Base-by-base conservation (phyloP, 2,797 vertebrate genomes). In the Gymnothorax reevesii region DNA sequence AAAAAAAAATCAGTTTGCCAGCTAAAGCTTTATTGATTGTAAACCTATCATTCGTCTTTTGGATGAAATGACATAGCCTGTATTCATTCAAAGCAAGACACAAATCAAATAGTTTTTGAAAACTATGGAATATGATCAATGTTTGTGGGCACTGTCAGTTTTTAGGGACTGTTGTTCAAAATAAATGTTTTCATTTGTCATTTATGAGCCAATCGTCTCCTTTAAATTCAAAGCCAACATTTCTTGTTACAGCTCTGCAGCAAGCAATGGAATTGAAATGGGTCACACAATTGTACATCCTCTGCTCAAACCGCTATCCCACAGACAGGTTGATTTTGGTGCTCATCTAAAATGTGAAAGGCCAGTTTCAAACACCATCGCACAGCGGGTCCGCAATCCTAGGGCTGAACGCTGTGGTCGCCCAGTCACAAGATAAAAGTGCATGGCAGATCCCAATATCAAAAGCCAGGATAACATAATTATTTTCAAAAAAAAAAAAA, bases 401-500 rank as follows among this genome's bases (percentile, higher is more conserved):
- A 55, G 49, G 7, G 15, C 49, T 2, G 17, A 15, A 7, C 7
- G 8, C 57, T 57, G 71, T 82, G 60, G 83, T 80, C 84, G 52
- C n/a, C n/a, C 49, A 86, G 86, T 57, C 73, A 42, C 52, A 73
- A 86, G 59, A 89, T 22, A 13, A 20, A n/a, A 82, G 1, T 86
- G 13, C 64, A 71, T 7, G 3, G 69, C 73, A 77, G 33, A 77
- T 5, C 33, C 73, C 13, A 12, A 20, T 20, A 12, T 17, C 73
- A 17, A 13, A 83, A 77, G 71, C 64, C n/a, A 59, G 15, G n/a
- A 10, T 17, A 86, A 77, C 62, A 55, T 13, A 85, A 88, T 87
- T 55, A 75, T 86, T 42, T 86, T n/a, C n/a, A n/a, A n/a, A n/a
- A 85, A 27, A 85, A 85, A 87, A 66, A 80, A 64, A 87, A 57